Conservation (phyloP, 2,888 invertebrate genomes). For the Cetonia aurata region DNA sequence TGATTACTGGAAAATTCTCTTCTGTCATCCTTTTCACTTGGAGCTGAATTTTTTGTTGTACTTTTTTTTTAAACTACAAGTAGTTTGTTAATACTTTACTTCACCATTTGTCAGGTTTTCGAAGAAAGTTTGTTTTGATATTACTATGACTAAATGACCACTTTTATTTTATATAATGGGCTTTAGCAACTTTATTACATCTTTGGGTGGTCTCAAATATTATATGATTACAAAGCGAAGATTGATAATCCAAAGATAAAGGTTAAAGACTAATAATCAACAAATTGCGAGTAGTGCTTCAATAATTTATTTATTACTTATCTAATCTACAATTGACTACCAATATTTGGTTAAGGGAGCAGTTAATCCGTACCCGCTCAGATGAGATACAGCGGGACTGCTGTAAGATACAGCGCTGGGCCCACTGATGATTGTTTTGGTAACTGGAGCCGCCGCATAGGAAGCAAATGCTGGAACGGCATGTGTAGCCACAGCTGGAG, state of each 20-base stretch:
- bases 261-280: neutral
- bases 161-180: no score
- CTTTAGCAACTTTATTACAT: no score
- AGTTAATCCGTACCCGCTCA: slow-evolving; percentile 24
- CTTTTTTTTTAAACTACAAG: no score
- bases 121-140: no score
- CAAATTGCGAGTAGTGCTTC: neutral
- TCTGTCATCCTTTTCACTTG: no score
- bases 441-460: slow-evolving; percentile 56
- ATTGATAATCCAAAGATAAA: neutral
- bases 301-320: slow-evolving; percentile 40
- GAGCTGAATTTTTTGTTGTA: no score
- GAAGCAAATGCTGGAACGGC: slow-evolving; percentile 57
- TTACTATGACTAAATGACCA: no score
- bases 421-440: slow-evolving; percentile 47
- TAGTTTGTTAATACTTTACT: no score
- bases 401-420: slow-evolving; percentile 36
- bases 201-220: no score
- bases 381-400: slow-evolving; percentile 20
- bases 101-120: no score
- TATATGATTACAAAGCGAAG: no score
- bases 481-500: slow-evolving; percentile 38
- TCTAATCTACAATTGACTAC: slow-evolving; percentile 20
- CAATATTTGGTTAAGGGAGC: slow-evolving; percentile 34
- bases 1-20: no score